Evolutionary conservation across 2,113 vertebrate species (phyloP), one percentile per base, ranked within the genome.

Genomic region (Hippopotamus amphibius): DNA sequence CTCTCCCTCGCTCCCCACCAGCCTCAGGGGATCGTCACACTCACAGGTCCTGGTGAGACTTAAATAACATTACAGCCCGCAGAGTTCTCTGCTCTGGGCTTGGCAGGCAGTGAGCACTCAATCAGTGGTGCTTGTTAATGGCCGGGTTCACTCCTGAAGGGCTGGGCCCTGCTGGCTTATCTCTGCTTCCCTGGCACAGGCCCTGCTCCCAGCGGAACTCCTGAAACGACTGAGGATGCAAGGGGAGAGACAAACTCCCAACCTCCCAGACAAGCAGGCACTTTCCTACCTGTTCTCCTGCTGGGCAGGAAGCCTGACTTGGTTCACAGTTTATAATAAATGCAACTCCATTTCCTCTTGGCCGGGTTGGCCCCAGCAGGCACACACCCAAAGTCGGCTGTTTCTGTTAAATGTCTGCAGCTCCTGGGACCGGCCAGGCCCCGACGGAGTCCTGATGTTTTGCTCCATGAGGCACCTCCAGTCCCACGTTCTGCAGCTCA

Each of bases 41-140:
- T n/a, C 53, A 2, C 43, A 28, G 43, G 43, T 3, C 59, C 76
- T 43, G 7, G 15, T 26, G 11, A 57, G 43, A 28, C 46, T 87
- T 33, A 24, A 24, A 24, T 26, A 14, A 21, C 7, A 12, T 10
- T 0, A 5, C 57, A 1, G 63, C 48, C 33, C 0, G 0, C 0
- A 0, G 59, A 33, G 33, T 50, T 76, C 59, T 76, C n/a, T 0
- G n/a, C 74, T 12, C 87, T 30, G 50, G 1, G 15, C 48, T 59
- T 43, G 33, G 63, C 55, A 61, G 11, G 14, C 26, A 41, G 74
- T 6, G n/a, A 57, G 57, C 3, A 3, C 53, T 50, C 59, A 37
- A 14, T 48, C 41, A 50, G 2, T 33, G 90, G 37, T 13, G 79
- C 41, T 12, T 22, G 30, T 66, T 43, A 19, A 30, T 0, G 83